These are phyloP conservation scores for Petrocephalus schoutedeni DNA, from an alignment of 2,797 vertebrate genomes.

Conservation along the genomic window DNA sequence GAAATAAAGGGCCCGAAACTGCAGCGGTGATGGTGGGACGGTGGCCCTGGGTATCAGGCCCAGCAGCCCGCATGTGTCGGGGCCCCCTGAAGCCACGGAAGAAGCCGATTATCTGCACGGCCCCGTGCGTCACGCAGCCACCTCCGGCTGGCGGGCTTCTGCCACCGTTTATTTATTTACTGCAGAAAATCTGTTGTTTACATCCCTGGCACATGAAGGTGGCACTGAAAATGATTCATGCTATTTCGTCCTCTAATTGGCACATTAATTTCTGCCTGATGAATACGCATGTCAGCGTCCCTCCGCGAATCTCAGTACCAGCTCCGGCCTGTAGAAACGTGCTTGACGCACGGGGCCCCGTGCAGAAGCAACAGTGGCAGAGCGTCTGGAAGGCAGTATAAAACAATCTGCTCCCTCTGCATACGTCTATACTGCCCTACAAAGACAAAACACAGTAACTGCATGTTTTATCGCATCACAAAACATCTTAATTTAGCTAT, in stretches of 20 bases:
- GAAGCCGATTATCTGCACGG: neutral
- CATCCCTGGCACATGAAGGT: constrained; percentile 9
- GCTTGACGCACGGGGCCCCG: neutral
- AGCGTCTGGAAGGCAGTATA: neutral
- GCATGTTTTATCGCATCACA: neutral
- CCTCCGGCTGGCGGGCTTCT: neutral
- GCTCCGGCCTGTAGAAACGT: neutral
- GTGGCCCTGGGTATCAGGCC: neutral
- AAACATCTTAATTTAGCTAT: neutral
- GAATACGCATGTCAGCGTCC: neutral
- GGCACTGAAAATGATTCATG: constrained; percentile 18
- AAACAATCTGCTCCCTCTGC: neutral
- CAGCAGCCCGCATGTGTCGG: neutral
- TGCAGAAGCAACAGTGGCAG: neutral
- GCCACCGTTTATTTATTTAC: constrained; percentile 21
- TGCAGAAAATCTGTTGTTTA: constrained; percentile 25
- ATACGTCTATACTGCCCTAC: neutral
- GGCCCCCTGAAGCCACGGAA: neutral
- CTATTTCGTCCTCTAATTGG: constrained; percentile 6
- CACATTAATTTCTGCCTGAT: constrained; percentile 10
- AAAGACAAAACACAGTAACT: neutral
- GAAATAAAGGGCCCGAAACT: neutral
- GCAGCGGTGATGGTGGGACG: neutral
- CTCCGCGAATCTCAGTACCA: neutral
- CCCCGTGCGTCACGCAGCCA: neutral